Conservation (phyloP, 2,113 vertebrate species). For the Callocephalon fimbriatum region DNA sequence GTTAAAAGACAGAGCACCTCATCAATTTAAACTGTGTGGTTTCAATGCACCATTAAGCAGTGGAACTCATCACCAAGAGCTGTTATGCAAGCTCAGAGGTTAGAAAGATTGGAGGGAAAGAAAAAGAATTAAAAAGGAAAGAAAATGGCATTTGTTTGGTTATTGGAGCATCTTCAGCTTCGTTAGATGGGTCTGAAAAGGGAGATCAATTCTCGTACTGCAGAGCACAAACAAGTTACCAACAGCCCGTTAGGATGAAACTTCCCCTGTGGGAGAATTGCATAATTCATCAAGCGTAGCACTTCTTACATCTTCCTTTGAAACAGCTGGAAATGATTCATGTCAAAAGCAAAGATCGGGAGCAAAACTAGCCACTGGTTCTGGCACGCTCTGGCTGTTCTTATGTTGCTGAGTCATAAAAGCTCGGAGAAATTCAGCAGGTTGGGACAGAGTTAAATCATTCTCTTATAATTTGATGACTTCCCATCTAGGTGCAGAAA, state of each 20-base stretch:
- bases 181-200: not conserved
- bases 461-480: not conserved
- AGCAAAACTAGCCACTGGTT: not conserved
- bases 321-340: conserved; percentile 42
- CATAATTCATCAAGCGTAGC: conserved; percentile 29
- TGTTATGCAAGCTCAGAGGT: not conserved
- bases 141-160: conserved; percentile 15
- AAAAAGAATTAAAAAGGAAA: not conserved
- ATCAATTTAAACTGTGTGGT: not conserved
- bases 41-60: conserved; percentile 26
- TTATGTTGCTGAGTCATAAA: not conserved
- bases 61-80: conserved; percentile 28
- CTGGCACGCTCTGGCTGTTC: not conserved
- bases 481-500: not conserved
- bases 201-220: not conserved
- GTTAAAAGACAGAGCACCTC: conserved; percentile 42
- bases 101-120: not conserved
- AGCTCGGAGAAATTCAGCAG: not conserved
- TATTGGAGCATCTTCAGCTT: not conserved
- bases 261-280: conserved; percentile 47
- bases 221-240: conserved; percentile 57
- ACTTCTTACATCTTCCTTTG: conserved; percentile 10
- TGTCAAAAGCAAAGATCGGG: not conserved
- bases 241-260: conserved; percentile 43
- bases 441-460: not conserved